phyloP scores from a whole-genome alignment of 2,888 invertebrate genomes.

The Callimorpha dominula region DNA sequence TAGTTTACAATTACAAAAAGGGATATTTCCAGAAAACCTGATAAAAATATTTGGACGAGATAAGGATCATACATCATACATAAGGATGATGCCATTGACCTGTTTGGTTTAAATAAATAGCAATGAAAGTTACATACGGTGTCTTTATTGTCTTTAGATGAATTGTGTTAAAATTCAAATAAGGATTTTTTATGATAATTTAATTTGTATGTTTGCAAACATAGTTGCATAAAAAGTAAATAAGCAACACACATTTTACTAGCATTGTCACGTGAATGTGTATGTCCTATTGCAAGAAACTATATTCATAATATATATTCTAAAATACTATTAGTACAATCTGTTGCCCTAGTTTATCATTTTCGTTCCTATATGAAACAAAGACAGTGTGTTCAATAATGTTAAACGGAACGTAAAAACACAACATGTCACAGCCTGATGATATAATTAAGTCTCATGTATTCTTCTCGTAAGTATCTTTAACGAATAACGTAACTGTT shows the following conservation, averaged over 20 bases:
- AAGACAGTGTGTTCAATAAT: constrained; percentile 8
- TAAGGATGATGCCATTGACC: not conserved
- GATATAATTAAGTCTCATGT: not conserved
- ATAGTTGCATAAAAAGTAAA: not conserved
- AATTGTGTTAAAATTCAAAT: not conserved
- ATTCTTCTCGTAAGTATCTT: not conserved
- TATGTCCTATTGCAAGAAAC: no score
- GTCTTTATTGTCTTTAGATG: not conserved
- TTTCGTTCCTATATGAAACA: constrained; percentile 12
- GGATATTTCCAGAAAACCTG: not conserved
- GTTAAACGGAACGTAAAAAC: constrained; percentile 18
- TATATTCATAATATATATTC: no score
- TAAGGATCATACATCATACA: no score
- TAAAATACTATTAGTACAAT: not conserved
- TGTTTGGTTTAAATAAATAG: no score
- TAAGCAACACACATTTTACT: not conserved
- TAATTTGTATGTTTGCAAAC: not conserved
- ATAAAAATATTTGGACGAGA: not conserved
- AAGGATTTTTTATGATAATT: not conserved
- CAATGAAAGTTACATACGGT: no score
- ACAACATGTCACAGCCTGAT: constrained; percentile 2
- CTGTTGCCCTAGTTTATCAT: not conserved
- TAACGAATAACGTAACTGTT: not conserved
- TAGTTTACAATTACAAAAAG: not conserved
- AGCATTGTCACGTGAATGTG: not conserved